A percentile compares a stretch with the other conserved stretches of the same genome.
Evolutionary conservation across 2,888 invertebrate genomes (phyloP).

Genomic region (Parochlus steinenii): DNA sequence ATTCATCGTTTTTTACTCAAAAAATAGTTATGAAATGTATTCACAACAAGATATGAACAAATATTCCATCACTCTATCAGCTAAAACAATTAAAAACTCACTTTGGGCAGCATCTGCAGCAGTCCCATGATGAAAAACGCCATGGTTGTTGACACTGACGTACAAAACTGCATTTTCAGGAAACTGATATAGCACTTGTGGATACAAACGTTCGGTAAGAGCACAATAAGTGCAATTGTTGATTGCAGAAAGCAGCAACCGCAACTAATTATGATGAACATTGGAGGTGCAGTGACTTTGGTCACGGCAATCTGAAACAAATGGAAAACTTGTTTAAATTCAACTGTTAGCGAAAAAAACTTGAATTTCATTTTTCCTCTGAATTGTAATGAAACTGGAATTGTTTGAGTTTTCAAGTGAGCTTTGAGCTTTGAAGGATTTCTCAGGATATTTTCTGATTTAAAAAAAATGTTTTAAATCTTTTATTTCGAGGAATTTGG

Average conservation of each 20-base stretch:
- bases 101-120: constrained; percentile 32
- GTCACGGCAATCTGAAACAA: constrained; percentile 19
- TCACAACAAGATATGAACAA: no score
- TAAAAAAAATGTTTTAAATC: no score
- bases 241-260: constrained; percentile 30
- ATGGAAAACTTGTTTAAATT: constrained; percentile 8
- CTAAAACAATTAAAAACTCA: no score
- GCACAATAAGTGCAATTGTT: constrained; percentile 27
- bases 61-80: no score
- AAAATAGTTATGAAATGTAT: no score
- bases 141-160: constrained; percentile 53
- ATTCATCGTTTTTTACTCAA: no score
- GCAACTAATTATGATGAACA: constrained; percentile 30
- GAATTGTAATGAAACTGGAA: not conserved
- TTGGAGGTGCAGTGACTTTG: constrained; percentile 22
- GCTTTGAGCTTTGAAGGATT: no score
- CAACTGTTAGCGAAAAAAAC: not conserved
- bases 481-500: no score
- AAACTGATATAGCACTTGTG: constrained; percentile 39
- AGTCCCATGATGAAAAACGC: constrained; percentile 37
- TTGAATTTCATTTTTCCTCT: not conserved
- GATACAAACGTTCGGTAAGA: constrained; percentile 29
- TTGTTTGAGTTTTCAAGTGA: not conserved
- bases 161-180: constrained; percentile 50
- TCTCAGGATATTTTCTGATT: no score